Evolutionary conservation across 2,888 invertebrate species (phyloP), one percentile per base, ranked within the genome.

Genomic region (Allygus modestus): DNA sequence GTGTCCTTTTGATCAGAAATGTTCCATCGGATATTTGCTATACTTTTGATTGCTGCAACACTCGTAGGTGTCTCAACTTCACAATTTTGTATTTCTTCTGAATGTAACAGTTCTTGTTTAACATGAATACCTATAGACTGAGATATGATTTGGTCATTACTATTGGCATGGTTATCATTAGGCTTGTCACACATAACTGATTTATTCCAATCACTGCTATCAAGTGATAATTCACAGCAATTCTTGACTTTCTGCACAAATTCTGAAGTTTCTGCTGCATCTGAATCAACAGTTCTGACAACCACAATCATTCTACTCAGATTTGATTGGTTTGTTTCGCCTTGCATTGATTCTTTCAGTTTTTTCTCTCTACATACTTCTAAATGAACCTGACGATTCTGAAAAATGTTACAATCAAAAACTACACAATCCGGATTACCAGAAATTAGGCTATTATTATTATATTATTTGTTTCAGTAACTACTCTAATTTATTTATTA

Each of bases 371-470:
- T 28, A 65, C 65, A 65, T 15, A 31, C 9, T 65, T 65, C 65
- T 65, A 65, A 17, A 65, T 65, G 65, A 9, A 65, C 28, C 12
- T 31, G 65, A 65, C 31, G 31, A 1, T 17, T 65, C 65, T 65
- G 65, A 17, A 65, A 65, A 26, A 54, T 9, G 1, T 20, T 9
- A 58, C 20, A 58, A 23, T 58, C 1, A n/a, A n/a, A n/a, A n/a
- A n/a, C n/a, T n/a, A n/a, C n/a, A n/a, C n/a, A n/a, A n/a, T n/a
- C n/a, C n/a, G n/a, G n/a, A n/a, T n/a, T n/a, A n/a, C n/a, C n/a
- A n/a, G n/a, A n/a, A n/a, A n/a, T n/a, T n/a, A n/a, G n/a, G n/a
- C n/a, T n/a, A n/a, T n/a, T n/a, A n/a, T n/a, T n/a, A n/a, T n/a
- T n/a, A n/a, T n/a, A n/a, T n/a, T n/a, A n/a, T n/a, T n/a, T n/a